phyloP scores from a whole-genome alignment of 2,888 invertebrate genomes.

The Oligia fasciuncula region DNA sequence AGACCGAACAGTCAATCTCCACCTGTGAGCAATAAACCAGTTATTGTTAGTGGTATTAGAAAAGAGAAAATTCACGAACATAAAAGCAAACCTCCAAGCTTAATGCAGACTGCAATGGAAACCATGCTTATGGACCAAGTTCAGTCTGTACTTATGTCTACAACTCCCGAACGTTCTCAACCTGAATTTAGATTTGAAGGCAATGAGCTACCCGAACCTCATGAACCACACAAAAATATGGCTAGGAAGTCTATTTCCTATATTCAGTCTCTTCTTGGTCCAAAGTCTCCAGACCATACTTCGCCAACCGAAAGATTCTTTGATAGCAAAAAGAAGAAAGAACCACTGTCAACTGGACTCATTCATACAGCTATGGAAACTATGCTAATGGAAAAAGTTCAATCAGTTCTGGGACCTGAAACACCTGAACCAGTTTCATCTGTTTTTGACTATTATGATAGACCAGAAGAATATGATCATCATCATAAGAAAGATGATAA shows the following conservation, averaged over 20 bases:
- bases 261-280: conserved; percentile 57
- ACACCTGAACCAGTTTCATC: conserved; percentile 70
- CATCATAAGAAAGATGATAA: conserved; percentile 49
- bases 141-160: conserved; percentile 68
- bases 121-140: conserved; percentile 88
- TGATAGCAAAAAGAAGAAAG: conserved; percentile 58
- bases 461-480: conserved; percentile 43
- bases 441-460: conserved; percentile 63
- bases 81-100: conserved; percentile 52
- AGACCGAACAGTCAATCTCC: conserved; percentile 47
- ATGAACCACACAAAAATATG: conserved; percentile 38
- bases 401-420: conserved; percentile 77
- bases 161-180: conserved; percentile 56
- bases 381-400: conserved; percentile 88
- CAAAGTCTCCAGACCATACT: conserved; percentile 50
- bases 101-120: conserved; percentile 85
- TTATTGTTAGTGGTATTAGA: conserved; percentile 54
- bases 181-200: conserved; percentile 50
- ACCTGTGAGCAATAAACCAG: conserved; percentile 57
- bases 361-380: conserved; percentile 88
- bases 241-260: conserved; percentile 50
- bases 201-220: conserved; percentile 19
- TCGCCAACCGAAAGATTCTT: conserved; percentile 54
- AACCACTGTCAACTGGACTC: conserved; percentile 77
- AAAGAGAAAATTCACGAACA: conserved; percentile 41